phyloP scores from a whole-genome alignment of 2,113 vertebrate species.

The Poicephalus gulielmi region DNA sequence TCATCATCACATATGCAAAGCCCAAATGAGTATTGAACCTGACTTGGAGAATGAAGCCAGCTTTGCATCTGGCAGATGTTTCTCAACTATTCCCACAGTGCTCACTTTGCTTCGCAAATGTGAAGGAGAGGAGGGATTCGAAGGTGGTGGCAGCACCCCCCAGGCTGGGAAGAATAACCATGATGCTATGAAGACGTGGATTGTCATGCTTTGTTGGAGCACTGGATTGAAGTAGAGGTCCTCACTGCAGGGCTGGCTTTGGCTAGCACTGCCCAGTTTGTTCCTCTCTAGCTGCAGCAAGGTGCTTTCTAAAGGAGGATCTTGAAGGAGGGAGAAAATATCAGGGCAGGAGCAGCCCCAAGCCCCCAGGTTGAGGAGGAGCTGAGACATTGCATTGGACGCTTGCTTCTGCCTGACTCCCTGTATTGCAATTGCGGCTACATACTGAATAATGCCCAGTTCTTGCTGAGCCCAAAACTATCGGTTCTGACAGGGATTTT shows the following conservation, averaged over 20 bases:
- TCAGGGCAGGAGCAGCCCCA: not conserved
- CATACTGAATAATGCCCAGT: not conserved
- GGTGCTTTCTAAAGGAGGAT: not conserved
- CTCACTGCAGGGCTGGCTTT: accelerated
- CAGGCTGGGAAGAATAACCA: accelerated
- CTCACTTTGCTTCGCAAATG: not conserved
- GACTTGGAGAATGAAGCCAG: not conserved
- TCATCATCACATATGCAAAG: accelerated
- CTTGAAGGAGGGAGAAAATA: not conserved
- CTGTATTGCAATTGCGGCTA: accelerated
- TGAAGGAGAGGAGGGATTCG: not conserved
- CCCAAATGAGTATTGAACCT: accelerated
- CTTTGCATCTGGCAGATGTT: not conserved
- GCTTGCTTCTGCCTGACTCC: accelerated
- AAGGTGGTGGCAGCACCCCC: not conserved
- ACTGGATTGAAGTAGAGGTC: not conserved
- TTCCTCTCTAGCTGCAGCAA: not conserved
- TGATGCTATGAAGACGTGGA: not conserved
- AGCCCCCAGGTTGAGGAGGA: not conserved
- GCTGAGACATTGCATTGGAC: accelerated
- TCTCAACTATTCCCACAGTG: not conserved
- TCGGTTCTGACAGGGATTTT: not conserved
- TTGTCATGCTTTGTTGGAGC: accelerated
- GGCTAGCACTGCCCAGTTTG: accelerated
- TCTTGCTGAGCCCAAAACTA: not conserved